A percentile compares a stretch with the other conserved stretches of the same genome.
These are phyloP conservation scores for Lasaia peninsularis DNA, from an alignment of 1,140 invertebrate genomes.

Conservation along the genomic window DNA sequence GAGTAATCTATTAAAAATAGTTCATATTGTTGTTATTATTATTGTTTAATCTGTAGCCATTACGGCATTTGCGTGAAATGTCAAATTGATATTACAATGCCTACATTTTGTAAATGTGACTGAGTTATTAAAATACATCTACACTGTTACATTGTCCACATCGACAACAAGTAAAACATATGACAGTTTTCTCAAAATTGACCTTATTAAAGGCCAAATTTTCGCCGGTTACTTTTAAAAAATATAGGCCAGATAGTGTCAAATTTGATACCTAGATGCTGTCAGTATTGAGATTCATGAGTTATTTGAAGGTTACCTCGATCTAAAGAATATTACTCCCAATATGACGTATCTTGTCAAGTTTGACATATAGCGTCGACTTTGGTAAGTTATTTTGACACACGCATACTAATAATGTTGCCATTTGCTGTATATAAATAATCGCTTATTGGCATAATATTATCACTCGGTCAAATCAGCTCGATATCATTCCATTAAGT, in stretches of 20 bases:
- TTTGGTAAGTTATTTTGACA: neutral
- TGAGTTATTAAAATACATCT: too few relatives aligned
- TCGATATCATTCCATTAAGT: slow-evolving; percentile 69
- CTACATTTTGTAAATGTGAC: too few relatives aligned
- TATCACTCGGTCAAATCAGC: slow-evolving; percentile 54
- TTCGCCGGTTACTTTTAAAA: too few relatives aligned
- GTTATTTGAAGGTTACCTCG: too few relatives aligned
- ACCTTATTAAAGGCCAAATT: too few relatives aligned
- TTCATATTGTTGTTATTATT: slow-evolving; percentile 48
- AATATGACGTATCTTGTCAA: too few relatives aligned
- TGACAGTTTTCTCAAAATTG: too few relatives aligned
- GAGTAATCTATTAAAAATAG: slow-evolving; percentile 41
- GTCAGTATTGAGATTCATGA: neutral
- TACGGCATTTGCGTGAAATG: slow-evolving; percentile 32
- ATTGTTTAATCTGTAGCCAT: slow-evolving; percentile 47
- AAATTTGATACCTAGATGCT: too few relatives aligned
- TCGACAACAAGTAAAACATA: too few relatives aligned
- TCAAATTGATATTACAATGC: slow-evolving; percentile 19
- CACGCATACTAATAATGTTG: slow-evolving; percentile 18
- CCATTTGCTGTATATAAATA: slow-evolving; percentile 58
- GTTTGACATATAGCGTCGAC: neutral
- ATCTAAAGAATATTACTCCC: too few relatives aligned
- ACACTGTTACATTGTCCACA: too few relatives aligned
- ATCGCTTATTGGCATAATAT: slow-evolving; percentile 54
- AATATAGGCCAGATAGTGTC: too few relatives aligned